A percentile compares a stretch with the other conserved stretches of the same genome.
Evolutionary conservation across 2,797 vertebrate genomes (phyloP).

Genomic region (Myripristis jacobus): DNA sequence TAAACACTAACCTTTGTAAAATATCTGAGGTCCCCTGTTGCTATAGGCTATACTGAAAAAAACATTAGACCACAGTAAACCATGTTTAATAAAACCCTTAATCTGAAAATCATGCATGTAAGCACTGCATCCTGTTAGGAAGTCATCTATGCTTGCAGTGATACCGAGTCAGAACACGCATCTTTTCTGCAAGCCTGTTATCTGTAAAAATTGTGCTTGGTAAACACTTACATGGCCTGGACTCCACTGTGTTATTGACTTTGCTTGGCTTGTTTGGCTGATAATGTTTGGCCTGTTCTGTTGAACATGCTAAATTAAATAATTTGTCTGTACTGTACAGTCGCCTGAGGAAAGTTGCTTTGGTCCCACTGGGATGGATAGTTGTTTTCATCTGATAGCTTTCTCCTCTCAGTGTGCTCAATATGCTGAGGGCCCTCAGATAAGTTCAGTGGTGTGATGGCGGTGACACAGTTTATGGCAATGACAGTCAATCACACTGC

Average conservation of each 20-base stretch:
- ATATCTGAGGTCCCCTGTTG: conserved; percentile 22
- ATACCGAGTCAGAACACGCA: conserved; percentile 31
- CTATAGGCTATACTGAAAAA: conserved; percentile 31
- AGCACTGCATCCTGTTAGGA: conserved; percentile 63
- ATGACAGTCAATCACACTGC: conserved; percentile 25
- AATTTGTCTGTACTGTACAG: conserved; percentile 10
- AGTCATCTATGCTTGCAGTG: conserved; percentile 40
- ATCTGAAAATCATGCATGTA: conserved; percentile 59
- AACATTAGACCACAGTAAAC: conserved; percentile 46
- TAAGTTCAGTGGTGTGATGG: neutral
- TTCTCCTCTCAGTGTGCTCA: conserved; percentile 36
- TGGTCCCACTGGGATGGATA: conserved; percentile 25
- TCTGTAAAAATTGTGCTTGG: conserved; percentile 1
- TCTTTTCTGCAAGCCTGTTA: conserved; percentile 4
- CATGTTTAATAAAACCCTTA: conserved; percentile 59
- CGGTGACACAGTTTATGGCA: conserved; percentile 11
- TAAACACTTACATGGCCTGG: conserved; percentile 54
- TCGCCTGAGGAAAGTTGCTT: neutral
- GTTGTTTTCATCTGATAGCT: conserved; percentile 47
- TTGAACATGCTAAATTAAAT: conserved; percentile 27
- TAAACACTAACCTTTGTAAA: conserved; percentile 8
- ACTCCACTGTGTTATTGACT: neutral
- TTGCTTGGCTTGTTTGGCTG: conserved; percentile 16
- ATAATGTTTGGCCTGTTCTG: neutral
- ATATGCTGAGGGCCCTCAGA: conserved; percentile 21